These are phyloP conservation scores for Haplotaxodon microlepis DNA, from an alignment of 2,113 vertebrate species.

Conservation along the genomic window DNA sequence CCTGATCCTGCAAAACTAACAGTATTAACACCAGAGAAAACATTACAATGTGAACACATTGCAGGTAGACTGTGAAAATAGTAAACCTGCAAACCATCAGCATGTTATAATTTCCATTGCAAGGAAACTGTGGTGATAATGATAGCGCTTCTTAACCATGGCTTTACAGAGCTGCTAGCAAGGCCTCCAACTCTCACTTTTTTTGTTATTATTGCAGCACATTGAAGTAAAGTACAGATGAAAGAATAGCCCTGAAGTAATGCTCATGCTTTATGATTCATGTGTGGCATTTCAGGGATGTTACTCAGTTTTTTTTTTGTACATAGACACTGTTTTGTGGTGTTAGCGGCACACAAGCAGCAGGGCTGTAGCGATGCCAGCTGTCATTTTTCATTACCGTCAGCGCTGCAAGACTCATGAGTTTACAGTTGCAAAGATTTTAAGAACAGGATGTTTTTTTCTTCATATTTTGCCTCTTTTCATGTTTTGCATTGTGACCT, in stretches of 20 bases:
- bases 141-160: background rate
- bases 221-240: background rate
- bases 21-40: background rate
- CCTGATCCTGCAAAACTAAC: background rate
- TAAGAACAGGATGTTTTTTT: background rate
- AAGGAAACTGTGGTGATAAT: background rate
- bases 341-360: background rate
- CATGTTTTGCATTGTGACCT: background rate
- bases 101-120: background rate
- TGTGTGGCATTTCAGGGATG: constrained; percentile 33
- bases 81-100: background rate
- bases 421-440: background rate
- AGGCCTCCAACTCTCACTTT: background rate
- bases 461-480: background rate
- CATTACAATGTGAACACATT: background rate
- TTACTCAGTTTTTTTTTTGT: background rate
- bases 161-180: background rate
- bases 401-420: background rate
- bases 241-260: constrained; percentile 10
- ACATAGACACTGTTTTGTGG: background rate
- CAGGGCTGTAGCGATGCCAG: background rate
- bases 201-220: background rate
- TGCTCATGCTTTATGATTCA: constrained; percentile 27
- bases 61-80: background rate
- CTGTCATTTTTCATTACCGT: background rate